Evolutionary conservation across 1,140 invertebrate species (phyloP), one percentile per base, ranked within the genome.

Genomic region (Anastrepha ludens): DNA sequence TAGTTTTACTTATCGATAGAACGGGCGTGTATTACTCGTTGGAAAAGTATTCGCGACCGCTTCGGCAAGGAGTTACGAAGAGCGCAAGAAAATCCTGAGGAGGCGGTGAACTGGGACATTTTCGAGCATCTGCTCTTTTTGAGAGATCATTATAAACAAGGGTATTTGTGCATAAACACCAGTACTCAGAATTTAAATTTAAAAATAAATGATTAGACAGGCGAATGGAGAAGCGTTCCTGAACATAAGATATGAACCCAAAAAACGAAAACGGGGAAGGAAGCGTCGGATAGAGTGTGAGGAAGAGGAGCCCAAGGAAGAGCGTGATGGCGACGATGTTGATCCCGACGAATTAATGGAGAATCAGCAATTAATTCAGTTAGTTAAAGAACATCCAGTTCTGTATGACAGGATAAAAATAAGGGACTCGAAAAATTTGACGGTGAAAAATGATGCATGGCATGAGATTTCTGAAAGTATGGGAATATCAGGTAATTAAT

Each of bases 401-500:
- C 59, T 92, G 6, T 92, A 92, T 60, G 91, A 92, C 85, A 87
- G 89, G 3, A 89, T 91, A 39, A 89, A 91, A 65, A 92, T 92
- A 39, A 87, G 91, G 39, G 91, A 91, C 5, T 92, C 91, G 3
- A 92, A 92, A 50, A 92, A 92, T 88, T 86, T 92, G 17, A 87
- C 91, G 0, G 89, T 91, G 13, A 92, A 92, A 67, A 92, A 92
- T 85, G 90, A 90, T 7, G 91, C 91, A 2, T 92, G 91, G 91
- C 87, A 88, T 5, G 86, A 88, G 15, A 92, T 92, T 15, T 91
- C 91, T 2, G 88, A 91, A n/a, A 89, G 86, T 17, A 86, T 92
- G 2, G 89, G 89, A 87, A 87, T 90, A 29, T 90, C 91, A 1
- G 91, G 91, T 92, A 62, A 88, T 70, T n/a, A 41, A 50, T n/a